Evolutionary conservation across 2,888 invertebrate genomes (phyloP).

Genomic region (Tetranychus truncatus): DNA sequence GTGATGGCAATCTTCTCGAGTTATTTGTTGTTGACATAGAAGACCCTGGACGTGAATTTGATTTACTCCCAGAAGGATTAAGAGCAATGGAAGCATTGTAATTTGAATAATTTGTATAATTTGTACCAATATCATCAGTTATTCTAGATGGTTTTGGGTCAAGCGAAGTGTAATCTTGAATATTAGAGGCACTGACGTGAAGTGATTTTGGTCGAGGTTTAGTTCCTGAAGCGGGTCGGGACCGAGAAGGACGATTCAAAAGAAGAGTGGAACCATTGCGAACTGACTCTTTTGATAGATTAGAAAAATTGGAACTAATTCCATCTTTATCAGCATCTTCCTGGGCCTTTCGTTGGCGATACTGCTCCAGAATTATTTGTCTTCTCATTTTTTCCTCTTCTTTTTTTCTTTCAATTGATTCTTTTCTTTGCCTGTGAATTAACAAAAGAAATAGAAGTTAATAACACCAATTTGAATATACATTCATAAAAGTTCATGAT

Average conservation of each 20-base stretch:
- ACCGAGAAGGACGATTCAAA: slow-evolving; percentile 17
- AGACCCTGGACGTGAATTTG: slow-evolving; percentile 17
- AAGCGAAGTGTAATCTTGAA: slow-evolving; percentile 16
- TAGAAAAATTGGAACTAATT: neutral
- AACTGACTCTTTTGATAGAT: slow-evolving; percentile 10
- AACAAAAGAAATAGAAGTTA: neutral
- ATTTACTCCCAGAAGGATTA: slow-evolving; percentile 8
- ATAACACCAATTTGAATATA: no score
- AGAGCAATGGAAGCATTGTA: slow-evolving; percentile 1
- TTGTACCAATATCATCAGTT: slow-evolving; percentile 17
- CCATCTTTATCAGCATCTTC: slow-evolving; percentile 52
- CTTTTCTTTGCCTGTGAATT: slow-evolving; percentile 44
- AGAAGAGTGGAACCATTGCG: slow-evolving; percentile 16
- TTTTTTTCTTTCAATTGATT: slow-evolving; percentile 45
- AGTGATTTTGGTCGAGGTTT: slow-evolving; percentile 72
- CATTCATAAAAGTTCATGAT: neutral
- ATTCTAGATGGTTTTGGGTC: slow-evolving; percentile 14
- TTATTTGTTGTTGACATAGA: slow-evolving; percentile 13
- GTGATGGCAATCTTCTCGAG: slow-evolving; percentile 15
- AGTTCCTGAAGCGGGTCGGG: slow-evolving; percentile 14
- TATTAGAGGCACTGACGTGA: slow-evolving; percentile 47
- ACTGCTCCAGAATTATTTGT: slow-evolving; percentile 72
- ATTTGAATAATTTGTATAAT: slow-evolving; percentile 12
- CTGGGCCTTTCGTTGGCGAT: slow-evolving; percentile 76
- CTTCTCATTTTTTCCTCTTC: slow-evolving; percentile 72